Percentiles rank a stretch among this genome's conserved stretches.
phyloP scores from a whole-genome alignment of 2,113 vertebrate genomes.

The Perca fluviatilis region DNA sequence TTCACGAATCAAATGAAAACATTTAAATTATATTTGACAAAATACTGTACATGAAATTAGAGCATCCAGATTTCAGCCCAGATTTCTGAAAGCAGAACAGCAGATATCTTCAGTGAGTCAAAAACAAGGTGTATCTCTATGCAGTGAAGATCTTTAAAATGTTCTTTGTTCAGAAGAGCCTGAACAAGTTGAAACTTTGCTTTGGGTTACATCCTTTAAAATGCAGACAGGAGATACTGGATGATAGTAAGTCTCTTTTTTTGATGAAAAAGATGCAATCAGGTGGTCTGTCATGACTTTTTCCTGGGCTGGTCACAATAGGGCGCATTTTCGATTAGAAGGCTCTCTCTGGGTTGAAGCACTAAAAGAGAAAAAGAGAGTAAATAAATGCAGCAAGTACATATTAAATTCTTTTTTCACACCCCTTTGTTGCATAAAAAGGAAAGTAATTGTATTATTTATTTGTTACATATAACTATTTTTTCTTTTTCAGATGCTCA shows the following conservation, averaged over 20 bases:
- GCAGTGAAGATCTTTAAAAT: neutral
- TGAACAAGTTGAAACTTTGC: conserved; percentile 20
- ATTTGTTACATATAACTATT: too few species aligned
- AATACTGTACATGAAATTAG: conserved; percentile 12
- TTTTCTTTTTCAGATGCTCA: too few species aligned
- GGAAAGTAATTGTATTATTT: too few species aligned
- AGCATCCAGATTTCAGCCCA: neutral
- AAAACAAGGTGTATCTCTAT: neutral
- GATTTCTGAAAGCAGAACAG: neutral
- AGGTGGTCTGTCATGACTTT: conserved; percentile 64
- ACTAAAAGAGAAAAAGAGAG: conserved; percentile 54
- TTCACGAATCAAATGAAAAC: too few species aligned
- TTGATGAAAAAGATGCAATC: neutral
- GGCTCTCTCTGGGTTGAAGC: conserved; percentile 80
- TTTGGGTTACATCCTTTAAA: conserved; percentile 14
- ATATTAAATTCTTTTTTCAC: too few species aligned
- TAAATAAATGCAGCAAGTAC: neutral
- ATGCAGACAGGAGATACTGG: neutral
- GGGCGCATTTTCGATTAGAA: conserved; percentile 83
- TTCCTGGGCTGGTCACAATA: conserved; percentile 82
- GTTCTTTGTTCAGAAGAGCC: neutral
- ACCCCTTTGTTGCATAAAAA: conserved; percentile 28
- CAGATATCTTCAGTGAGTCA: neutral
- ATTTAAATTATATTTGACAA: neutral
- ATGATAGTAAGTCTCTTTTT: conserved; percentile 7